phyloP scores from a whole-genome alignment of 2,797 vertebrate genomes.

The Cichlasoma orientale region DNA sequence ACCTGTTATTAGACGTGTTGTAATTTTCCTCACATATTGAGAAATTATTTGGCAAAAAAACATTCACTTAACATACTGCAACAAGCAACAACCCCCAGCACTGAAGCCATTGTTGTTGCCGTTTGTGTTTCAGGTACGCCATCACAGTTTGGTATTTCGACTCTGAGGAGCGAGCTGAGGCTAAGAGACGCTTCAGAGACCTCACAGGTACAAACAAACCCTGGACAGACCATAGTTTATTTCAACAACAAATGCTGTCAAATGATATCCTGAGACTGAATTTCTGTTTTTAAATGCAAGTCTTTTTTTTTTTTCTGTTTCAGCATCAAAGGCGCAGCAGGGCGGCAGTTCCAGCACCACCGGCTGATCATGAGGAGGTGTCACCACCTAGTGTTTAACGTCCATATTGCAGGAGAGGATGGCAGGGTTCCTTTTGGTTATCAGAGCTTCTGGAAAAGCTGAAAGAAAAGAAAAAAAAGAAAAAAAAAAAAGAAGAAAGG shows the following conservation, averaged over 20 bases:
- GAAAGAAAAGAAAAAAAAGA: background rate
- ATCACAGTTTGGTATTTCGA: conserved; percentile 98
- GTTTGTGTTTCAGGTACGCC: conserved; percentile 84
- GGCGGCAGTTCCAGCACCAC: conserved; percentile 48
- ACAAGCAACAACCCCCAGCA: background rate
- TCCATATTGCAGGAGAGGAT: conserved; percentile 1
- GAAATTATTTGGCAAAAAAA: background rate
- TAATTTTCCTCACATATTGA: background rate
- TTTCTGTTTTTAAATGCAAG: background rate
- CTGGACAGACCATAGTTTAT: background rate
- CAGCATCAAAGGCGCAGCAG: conserved; percentile 59
- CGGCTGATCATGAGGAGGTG: conserved; percentile 20
- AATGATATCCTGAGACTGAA: background rate
- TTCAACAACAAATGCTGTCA: background rate
- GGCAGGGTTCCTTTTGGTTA: background rate
- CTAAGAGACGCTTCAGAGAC: conserved; percentile 77
- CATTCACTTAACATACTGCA: background rate
- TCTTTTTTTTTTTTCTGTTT: background rate
- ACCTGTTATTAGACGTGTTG: background rate
- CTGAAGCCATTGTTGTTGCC: background rate
- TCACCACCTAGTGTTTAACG: conserved; percentile 9
- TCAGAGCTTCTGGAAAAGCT: background rate
- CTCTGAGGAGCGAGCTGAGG: conserved; percentile 92
- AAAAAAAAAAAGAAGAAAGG: background rate
- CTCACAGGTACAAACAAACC: conserved; percentile 28